phyloP scores from a whole-genome alignment of 2,113 vertebrate species.

The Dolichallabes microphthalmus region DNA sequence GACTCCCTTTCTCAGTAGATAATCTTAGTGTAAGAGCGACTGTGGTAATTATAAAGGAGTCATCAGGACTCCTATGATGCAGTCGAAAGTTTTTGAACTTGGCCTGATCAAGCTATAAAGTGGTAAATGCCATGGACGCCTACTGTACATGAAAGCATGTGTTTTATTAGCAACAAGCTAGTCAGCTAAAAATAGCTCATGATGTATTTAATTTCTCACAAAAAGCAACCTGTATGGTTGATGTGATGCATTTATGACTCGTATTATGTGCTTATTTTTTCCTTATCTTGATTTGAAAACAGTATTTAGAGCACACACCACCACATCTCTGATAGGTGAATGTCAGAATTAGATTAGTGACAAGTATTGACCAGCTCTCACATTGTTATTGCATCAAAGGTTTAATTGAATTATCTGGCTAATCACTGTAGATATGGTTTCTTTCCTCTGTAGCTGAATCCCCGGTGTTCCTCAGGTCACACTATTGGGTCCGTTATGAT shows the following conservation, averaged over 20 bases:
- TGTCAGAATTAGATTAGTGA: neutral
- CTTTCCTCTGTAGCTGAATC: neutral
- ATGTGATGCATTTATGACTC: neutral
- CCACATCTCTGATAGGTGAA: neutral
- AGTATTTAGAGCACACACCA: neutral
- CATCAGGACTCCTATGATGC: neutral
- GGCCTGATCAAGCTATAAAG: neutral
- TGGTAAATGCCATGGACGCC: neutral
- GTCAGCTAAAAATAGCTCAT: no score
- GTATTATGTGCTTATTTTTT: no score
- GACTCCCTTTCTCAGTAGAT: neutral
- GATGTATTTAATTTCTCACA: no score
- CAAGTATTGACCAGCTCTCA: neutral
- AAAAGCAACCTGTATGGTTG: neutral
- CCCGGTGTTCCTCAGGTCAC: neutral
- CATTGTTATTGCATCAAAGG: neutral
- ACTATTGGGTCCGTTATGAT: neutral
- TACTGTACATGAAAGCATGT: neutral
- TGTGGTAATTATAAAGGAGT: neutral
- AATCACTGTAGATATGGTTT: neutral
- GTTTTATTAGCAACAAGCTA: neutral
- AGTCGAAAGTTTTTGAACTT: neutral
- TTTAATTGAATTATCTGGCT: neutral
- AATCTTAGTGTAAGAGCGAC: neutral
- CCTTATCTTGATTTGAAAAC: neutral